Evolutionary conservation across 2,888 invertebrate genomes (phyloP).

Genomic region (Latrodectus hesperus): DNA sequence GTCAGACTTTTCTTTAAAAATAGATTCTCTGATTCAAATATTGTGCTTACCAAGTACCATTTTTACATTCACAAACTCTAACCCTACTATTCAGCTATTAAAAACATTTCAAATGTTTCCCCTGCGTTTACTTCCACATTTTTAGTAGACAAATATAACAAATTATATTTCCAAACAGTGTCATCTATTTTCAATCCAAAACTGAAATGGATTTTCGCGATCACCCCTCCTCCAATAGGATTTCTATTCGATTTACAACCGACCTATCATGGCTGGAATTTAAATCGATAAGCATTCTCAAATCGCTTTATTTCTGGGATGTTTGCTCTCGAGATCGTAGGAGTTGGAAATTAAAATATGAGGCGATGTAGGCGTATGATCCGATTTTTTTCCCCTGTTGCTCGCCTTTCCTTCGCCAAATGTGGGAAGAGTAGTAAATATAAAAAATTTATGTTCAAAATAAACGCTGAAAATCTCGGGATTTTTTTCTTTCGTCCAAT

Average conservation of each 20-base stretch:
- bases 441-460: neutral
- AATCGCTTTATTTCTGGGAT: neutral
- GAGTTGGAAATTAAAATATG: slow-evolving; percentile 8
- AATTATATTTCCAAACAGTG: too few relatives aligned
- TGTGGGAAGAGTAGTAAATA: neutral
- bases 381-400: neutral
- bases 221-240: slow-evolving; percentile 18
- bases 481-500: neutral
- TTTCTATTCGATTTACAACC: slow-evolving; percentile 7
- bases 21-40: too few relatives aligned
- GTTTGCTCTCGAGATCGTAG: slow-evolving; percentile 11
- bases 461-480: neutral
- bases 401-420: neutral
- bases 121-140: too few relatives aligned
- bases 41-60: too few relatives aligned
- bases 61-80: too few relatives aligned
- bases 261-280: slow-evolving; percentile 15
- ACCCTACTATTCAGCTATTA: too few relatives aligned
- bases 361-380: neutral
- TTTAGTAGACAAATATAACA: too few relatives aligned
- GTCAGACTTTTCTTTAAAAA: too few relatives aligned
- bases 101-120: too few relatives aligned
- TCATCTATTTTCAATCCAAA: neutral
- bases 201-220: neutral
- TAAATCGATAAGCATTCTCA: slow-evolving; percentile 21